Base-by-base conservation (phyloP, 2,888 invertebrate species). In the Agrenia bidenticulata region DNA sequence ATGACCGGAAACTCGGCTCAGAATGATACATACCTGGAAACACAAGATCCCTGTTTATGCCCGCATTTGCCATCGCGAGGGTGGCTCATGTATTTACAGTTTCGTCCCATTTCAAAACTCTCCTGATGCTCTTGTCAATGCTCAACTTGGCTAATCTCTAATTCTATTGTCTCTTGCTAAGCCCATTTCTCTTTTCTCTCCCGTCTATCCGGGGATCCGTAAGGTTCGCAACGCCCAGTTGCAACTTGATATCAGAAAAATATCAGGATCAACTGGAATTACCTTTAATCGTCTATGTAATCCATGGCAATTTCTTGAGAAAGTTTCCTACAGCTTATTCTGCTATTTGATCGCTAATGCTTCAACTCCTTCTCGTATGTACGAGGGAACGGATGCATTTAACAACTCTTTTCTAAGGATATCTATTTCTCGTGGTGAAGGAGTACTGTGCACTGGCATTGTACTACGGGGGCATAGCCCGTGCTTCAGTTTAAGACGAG, bases 231-330 rank as follows among this genome's bases (percentile, higher is more conserved):
- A 4, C 11, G 32, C 11, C 32, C 32, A 32, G 32, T 11, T n/a
- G 5, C 32, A 32, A 32, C 32, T 32, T 11, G 5, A 32, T 32
- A 32, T 32, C 32, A 32, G 5, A 32, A 32, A 45, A 45, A 45
- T 45, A 45, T 45, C 19, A 15, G 17, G 45, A 15, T 45, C 45
- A 17, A 37, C 41, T 32, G 32, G 56, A 57, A 41, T 41, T 57
- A 57, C 56, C 41, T 57, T 57, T 57, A 57, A 57, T 64, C 56
- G 45, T 51, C 23, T 27, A 21, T 58, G 19, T 63, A 53, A 63
- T 58, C 63, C 45, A 17, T 17, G 17, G n/a, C 45, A 45, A 15
- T 45, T 45, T 57, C 27, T 27, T 26, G 2, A 23, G 24, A 51
- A 51, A 51, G 21, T 51, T 51, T 51, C 5, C 51, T 32, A 51